Conservation (phyloP, 2,888 invertebrate genomes). For the Rhynchonema sp. region DNA sequence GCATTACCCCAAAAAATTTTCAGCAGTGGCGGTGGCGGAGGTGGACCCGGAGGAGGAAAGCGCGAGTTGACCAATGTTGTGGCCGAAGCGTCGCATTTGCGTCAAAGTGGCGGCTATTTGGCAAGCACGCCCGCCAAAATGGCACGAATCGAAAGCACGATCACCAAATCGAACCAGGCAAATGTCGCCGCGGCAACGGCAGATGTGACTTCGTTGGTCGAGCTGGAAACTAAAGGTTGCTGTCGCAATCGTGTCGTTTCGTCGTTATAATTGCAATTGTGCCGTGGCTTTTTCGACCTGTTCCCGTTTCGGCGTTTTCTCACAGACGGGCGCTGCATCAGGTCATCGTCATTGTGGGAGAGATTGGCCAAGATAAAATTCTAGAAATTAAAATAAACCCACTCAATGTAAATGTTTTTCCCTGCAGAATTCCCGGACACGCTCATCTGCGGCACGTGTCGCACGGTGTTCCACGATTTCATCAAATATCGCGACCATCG, state of each 20-base stretch:
- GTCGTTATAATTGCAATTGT: no score
- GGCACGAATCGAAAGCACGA: neutral
- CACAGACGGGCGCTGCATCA: no score
- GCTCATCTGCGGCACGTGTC: slow-evolving; percentile 52
- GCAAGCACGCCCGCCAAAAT: neutral
- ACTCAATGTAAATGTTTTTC: neutral
- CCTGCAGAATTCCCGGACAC: slow-evolving; percentile 35
- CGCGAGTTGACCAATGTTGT: neutral
- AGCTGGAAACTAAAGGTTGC: no score
- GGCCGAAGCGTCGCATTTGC: neutral
- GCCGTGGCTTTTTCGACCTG: no score
- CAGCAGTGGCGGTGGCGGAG: no score
- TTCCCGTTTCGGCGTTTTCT: no score
- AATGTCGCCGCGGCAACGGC: neutral
- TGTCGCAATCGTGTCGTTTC: no score
- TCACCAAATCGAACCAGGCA: neutral
- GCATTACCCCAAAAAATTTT: no score
- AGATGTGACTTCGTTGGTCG: neutral
- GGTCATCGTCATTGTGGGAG: no score
- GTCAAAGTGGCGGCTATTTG: neutral
- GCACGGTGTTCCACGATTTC: slow-evolving; percentile 50
- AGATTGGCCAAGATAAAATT: no score
- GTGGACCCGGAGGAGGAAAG: no score
- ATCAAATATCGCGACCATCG: slow-evolving; percentile 51
- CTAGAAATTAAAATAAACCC: no score